Base-by-base conservation (phyloP, 2,113 vertebrate species). In the Tragelaphus strepsiceros region DNA sequence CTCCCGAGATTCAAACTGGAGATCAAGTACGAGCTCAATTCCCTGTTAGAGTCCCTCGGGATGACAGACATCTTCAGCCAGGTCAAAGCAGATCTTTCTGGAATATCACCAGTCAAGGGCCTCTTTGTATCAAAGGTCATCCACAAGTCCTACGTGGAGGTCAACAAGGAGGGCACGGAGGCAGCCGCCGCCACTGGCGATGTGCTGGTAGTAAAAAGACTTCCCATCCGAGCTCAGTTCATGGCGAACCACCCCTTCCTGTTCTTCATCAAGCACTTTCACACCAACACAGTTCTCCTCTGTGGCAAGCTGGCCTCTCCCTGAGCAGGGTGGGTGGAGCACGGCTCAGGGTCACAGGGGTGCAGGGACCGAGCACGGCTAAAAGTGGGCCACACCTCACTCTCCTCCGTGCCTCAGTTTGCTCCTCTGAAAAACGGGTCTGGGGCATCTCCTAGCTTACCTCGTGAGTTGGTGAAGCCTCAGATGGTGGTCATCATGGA, bases 1-100 rank as follows among this genome's bases (percentile, higher is more conserved):
- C 84, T 99, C 54, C 99, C 99, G 7, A 97, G 96, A 46, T 99
- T 99, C 98, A 98, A 92, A 59, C 96, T 99, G 3, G 98, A 98
- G 53, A 94, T 97, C 92, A 98, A 92, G 15, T 98, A 98, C 0
- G 83, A 98, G 51, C 88, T 99, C 32, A 98, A 97, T 39, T 80
- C 96, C 46, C 96, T 98, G 39, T 95, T 99, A 8, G 93, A 98
- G 35, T 96, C 98, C 3, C 97, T 99, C 1, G 98, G 98, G 22
- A 98, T 98, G 93, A 94, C 90, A 32, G 97, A 98, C 64, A 10
- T 98, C 87, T 99, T 98, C 93, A 85, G 80, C 0, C 11, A 54
- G 87, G 16, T 7, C 5, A 98, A 62, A 90, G 98, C 98, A 22
- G 78, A 98, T 56, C 97, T 99, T 59, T 98, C 98, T 87, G 98